Percentiles rank a stretch among this genome's conserved stretches.
These are phyloP conservation scores for Temnothorax rugatulus DNA, from an alignment of 2,888 invertebrate species.

Conservation along the genomic window DNA sequence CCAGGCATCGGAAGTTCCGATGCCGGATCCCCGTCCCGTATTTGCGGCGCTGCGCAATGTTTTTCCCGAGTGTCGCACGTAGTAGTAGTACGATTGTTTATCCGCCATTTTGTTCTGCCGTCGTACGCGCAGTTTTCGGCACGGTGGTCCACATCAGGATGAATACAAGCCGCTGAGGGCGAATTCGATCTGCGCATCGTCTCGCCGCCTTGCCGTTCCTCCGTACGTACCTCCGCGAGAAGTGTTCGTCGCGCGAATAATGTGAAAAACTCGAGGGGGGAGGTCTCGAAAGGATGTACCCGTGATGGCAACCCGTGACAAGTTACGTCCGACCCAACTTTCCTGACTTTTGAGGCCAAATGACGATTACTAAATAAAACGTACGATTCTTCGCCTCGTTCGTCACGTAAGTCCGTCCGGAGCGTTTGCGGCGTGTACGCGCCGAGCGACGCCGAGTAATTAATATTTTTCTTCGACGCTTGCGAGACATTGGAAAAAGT, in stretches of 20 bases:
- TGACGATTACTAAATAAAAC: constrained; percentile 80
- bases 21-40: too few species aligned
- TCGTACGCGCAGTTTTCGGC: constrained; percentile 75
- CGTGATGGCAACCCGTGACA: constrained; percentile 79
- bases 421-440: neutral
- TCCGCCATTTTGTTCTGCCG: constrained; percentile 82
- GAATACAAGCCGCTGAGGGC: constrained; percentile 63
- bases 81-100: constrained; percentile 76
- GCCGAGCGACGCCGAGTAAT: neutral
- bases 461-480: neutral
- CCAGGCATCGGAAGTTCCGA: neutral
- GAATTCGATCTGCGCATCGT: constrained; percentile 2
- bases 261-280: constrained; percentile 33
- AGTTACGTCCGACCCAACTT: constrained; percentile 79
- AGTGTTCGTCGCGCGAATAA: constrained; percentile 20
- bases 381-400: constrained; percentile 69
- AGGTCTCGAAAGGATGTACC: neutral
- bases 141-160: constrained; percentile 77
- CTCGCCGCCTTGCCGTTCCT: constrained; percentile 5
- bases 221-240: neutral
- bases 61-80: constrained; percentile 73
- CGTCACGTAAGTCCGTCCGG: constrained; percentile 73
- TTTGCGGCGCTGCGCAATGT: constrained; percentile 61
- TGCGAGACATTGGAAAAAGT: neutral
- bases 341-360: constrained; percentile 81